phyloP scores from a whole-genome alignment of 2,113 vertebrate genomes.

The Willisornis vidua region DNA sequence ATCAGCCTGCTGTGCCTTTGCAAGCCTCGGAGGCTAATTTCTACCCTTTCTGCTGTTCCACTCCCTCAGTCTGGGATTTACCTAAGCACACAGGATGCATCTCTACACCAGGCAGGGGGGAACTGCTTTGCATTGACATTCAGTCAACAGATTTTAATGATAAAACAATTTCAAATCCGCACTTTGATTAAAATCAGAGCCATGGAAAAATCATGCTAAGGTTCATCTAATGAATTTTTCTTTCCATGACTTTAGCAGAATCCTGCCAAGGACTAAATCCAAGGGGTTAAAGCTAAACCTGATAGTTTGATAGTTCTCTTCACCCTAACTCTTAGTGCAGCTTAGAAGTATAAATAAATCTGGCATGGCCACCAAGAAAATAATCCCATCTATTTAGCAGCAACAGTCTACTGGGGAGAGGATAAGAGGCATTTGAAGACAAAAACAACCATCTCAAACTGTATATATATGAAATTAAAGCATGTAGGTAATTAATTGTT shows the following conservation, averaged over 20 bases:
- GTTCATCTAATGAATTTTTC: conserved; percentile 33
- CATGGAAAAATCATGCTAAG: conserved; percentile 40
- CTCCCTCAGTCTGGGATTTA: conserved; percentile 25
- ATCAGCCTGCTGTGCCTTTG: conserved; percentile 11
- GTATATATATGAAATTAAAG: conserved; percentile 37
- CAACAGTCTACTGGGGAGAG: conserved; percentile 28
- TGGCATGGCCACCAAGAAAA: conserved; percentile 27
- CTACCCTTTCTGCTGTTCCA: conserved; percentile 21
- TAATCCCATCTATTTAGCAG: conserved; percentile 53
- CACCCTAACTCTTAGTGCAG: conserved; percentile 9
- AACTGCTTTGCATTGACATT: neutral
- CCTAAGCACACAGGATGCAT: neutral
- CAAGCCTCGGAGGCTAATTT: conserved; percentile 48
- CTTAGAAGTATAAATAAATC: conserved; percentile 28
- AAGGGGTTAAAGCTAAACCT: neutral
- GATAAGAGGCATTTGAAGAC: conserved; percentile 36
- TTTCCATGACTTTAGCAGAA: neutral
- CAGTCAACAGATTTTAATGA: conserved; percentile 53
- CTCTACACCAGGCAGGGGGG: neutral
- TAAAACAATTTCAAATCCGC: conserved; percentile 53
- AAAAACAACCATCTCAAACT: conserved; percentile 20
- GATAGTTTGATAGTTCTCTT: neutral
- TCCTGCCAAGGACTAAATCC: neutral
- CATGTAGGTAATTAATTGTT: conserved; percentile 56
- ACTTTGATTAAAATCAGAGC: conserved; percentile 69